Percentiles rank a stretch among this genome's conserved stretches.
phyloP scores from a whole-genome alignment of 2,797 vertebrate genomes.

The Syncerus caffer region DNA sequence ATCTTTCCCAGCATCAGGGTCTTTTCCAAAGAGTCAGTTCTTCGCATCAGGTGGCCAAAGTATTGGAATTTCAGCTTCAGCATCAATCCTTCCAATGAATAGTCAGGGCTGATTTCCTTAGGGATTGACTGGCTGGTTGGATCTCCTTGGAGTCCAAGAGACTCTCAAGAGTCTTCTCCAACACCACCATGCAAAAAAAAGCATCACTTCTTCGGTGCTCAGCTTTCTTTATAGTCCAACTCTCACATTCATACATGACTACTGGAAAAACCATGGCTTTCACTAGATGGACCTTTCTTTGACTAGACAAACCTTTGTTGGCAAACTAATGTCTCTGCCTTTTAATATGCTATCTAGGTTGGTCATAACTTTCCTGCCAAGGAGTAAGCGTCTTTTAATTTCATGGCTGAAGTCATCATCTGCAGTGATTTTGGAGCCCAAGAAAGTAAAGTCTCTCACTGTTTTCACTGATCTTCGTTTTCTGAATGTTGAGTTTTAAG shows the following conservation, averaged over 20 bases:
- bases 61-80: not conserved
- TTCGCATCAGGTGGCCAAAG: not conserved
- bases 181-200: not conserved
- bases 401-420: not conserved
- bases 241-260: not conserved
- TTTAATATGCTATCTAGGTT: not conserved
- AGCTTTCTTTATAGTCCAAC: not conserved
- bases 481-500: not conserved
- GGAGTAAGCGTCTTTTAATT: not conserved
- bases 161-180: not conserved
- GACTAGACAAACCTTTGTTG: not conserved
- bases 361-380: not conserved
- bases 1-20: not conserved
- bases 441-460: not conserved
- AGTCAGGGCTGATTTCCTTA: not conserved
- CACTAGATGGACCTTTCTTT: rapidly evolving
- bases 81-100: not conserved
- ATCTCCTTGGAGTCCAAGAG: not conserved
- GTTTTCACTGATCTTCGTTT: not conserved
- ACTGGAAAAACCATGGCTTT: not conserved
- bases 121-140: not conserved
- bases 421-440: not conserved
- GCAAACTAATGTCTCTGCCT: not conserved
- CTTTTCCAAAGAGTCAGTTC: not conserved
- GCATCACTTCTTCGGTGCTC: rapidly evolving